Evolutionary conservation across 2,888 invertebrate genomes (phyloP).

Genomic region (Amaurobius ferox): DNA sequence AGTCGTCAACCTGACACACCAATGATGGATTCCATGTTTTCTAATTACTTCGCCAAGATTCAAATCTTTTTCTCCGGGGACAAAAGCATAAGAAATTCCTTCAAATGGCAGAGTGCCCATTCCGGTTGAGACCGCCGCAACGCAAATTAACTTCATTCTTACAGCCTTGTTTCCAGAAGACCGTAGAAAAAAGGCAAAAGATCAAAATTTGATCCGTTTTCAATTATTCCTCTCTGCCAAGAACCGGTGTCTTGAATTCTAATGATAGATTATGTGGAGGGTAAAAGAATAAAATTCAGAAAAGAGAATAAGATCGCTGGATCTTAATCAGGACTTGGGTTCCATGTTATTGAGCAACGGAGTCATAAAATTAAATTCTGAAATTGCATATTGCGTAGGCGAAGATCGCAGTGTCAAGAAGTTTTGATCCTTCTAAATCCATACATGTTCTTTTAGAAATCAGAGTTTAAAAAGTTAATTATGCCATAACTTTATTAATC

Average conservation of each 20-base stretch:
- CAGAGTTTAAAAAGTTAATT: too few species aligned
- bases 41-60: background rate
- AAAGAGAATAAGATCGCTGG: background rate
- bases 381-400: constrained; percentile 7
- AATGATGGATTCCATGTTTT: constrained; percentile 3
- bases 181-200: background rate
- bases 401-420: background rate
- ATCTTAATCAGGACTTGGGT: background rate
- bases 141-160: constrained; percentile 49
- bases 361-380: constrained; percentile 12
- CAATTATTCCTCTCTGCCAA: constrained; percentile 44
- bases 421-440: too few species aligned
- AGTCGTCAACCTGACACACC: background rate
- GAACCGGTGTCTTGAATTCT: constrained; percentile 52
- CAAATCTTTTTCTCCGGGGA: background rate
- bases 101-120: constrained; percentile 57
- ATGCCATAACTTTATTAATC: too few species aligned
- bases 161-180: constrained; percentile 29
- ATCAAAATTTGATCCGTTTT: constrained; percentile 40
- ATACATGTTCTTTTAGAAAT: too few species aligned
- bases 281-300: background rate
- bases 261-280: constrained; percentile 44
- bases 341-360: background rate
- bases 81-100: background rate
- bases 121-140: constrained; percentile 22